Evolutionary conservation across 2,888 invertebrate species (phyloP).

Genomic region (Rugalucina vietnamica): DNA sequence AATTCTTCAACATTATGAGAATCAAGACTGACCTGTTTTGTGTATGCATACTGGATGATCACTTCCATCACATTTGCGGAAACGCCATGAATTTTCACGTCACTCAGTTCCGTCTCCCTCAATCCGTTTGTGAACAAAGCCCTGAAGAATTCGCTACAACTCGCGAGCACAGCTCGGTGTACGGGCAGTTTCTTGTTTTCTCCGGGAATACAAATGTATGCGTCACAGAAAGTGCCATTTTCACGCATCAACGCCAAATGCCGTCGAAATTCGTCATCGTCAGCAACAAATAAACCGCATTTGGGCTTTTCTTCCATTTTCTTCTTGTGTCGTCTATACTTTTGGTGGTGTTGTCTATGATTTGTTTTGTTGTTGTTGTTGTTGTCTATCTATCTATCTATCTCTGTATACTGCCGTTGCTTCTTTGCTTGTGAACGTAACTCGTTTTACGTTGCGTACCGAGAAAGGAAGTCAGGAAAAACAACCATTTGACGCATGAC

Average conservation of each 20-base stretch:
- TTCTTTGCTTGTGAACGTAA: no score
- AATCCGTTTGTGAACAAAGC: conserved; percentile 92
- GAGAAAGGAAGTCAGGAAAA: not conserved
- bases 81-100: conserved; percentile 69
- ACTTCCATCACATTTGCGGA: conserved; percentile 65
- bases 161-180: conserved; percentile 87
- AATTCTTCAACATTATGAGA: conserved; percentile 89
- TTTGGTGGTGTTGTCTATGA: no score
- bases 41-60: conserved; percentile 88
- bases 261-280: conserved; percentile 50
- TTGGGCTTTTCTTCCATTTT: not conserved
- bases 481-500: not conserved
- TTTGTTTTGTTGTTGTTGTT: no score
- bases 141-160: conserved; percentile 95
- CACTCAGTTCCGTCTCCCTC: conserved; percentile 83
- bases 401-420: no score
- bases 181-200: conserved; percentile 92
- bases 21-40: conserved; percentile 88
- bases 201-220: conserved; percentile 88
- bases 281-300: not conserved
- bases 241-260: conserved; percentile 84
- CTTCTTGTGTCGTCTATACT: no score
- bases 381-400: no score
- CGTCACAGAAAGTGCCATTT: conserved; percentile 87
- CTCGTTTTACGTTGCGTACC: no score